Evolutionary conservation across 2,888 invertebrate genomes (phyloP), one percentile per base, ranked within the genome.

Genomic region (Phanerotoma sp.): DNA sequence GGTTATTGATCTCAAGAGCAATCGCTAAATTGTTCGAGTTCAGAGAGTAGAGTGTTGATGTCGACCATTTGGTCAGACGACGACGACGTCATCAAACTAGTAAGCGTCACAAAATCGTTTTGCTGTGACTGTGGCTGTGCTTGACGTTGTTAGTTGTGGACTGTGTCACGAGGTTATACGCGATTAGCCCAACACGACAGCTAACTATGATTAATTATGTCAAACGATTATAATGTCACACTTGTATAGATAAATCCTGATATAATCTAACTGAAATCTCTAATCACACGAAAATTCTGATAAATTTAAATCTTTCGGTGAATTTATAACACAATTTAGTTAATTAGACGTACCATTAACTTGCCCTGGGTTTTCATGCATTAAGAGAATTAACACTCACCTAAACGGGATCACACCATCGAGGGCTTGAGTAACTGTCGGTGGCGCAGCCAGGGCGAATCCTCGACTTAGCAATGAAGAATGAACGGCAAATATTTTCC

Each of bases 361-460:
- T 25, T 25, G 25, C n/a, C n/a, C n/a, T 25, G 25, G 25, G 38
- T 38, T 13, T 35, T 30, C 10, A 22, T 35, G 21, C n/a, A 40
- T 25, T 16, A 28, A 48, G 25, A 16, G 16, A 16, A 15, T 28
- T 18, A 41, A 54, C 42, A 81, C 86, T 84, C 74, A 89, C 89
- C 88, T 88, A 79, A 89, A 88, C 28, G 91, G 90, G 65, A 92
- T 81, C 75, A 88, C 87, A 9, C 94, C 95, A 72, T 95, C 94
- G 56, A 96, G 81, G 37, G 95, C 92, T 80, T 96, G 93, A 68
- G 88, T 87, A 47, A 97, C 89, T 13, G 91, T 88, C 1, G 96
- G 90, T 1, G 91, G 87, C 56, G 91, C 88, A 33, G 90, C 88
- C 11, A 97, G 82, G 10, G 95, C 93, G 64, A 97, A 86, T 16